Evolutionary conservation across 2,888 invertebrate genomes (phyloP), one percentile per base, ranked within the genome.

Genomic region (Vanessa cardui): DNA sequence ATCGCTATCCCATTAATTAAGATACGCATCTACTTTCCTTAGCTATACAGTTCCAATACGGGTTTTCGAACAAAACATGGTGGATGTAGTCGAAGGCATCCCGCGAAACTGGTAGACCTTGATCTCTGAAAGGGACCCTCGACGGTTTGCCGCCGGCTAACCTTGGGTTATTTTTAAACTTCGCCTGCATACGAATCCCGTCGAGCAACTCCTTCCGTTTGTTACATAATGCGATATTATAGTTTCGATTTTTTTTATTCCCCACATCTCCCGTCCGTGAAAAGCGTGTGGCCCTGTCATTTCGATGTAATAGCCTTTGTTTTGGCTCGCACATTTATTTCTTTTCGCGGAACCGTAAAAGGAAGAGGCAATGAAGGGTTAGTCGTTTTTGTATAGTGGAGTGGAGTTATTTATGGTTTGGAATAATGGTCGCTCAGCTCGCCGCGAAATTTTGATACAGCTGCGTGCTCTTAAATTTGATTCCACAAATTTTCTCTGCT

Each of bases 341-440:
- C 86, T 88, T 87, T 91, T 89, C 88, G 81, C 80, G 81, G 90
- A 88, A 90, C 87, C 89, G 90, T 91, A 90, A 92, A 91, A 91
- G 91, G 90, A 91, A 90, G 91, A 91, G 81, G 92, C 89, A 89
- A 85, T 89, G 91, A 90, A 89, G 91, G 92, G 92, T 90, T 91
- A 86, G 85, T 73, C 85, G 85, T 87, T 89, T 88, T 89, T 89
- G 86, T 86, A 80, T 83, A 82, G 83, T 82, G 75, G 69, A 76
- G 75, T 75, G 80, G 82, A 87, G 74, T 88, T 91, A 89, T 90
- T 90, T 92, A 92, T 88, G 88, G 83, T 82, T 83, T 84, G 87
- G 87, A 89, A 90, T 90, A 89, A 90, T 90, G 87, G 86, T 73
- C 75, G 78, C 76, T 80, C 81, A 80, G 79, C 76, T 78, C 77